A percentile compares a stretch with the other conserved stretches of the same genome.
Conservation (phyloP, 2,888 invertebrate species). For the Quadroppia sp. region DNA sequence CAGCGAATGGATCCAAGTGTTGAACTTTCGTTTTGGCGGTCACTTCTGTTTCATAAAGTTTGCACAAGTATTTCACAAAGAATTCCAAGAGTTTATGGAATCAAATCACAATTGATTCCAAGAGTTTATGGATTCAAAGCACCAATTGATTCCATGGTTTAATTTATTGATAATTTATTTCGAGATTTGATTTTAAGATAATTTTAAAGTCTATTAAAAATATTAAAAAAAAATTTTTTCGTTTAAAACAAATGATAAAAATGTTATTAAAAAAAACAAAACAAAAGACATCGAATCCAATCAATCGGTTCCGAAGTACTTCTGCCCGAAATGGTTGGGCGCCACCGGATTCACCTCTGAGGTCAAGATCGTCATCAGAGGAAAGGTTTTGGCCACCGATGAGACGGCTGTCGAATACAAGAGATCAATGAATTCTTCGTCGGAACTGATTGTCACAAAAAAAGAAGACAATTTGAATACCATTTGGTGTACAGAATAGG, state of each 20-base stretch:
- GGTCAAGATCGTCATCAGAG: constrained; percentile 86
- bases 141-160: too few species aligned
- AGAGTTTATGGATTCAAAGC: too few species aligned
- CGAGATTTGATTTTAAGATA: too few species aligned
- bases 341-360: constrained; percentile 91
- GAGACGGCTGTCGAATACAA: constrained; percentile 65
- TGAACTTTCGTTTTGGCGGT: constrained; percentile 18
- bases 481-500: constrained; percentile 84
- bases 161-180: too few species aligned
- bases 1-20: background rate
- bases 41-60: constrained; percentile 20
- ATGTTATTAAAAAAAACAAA: background rate
- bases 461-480: constrained; percentile 50
- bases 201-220: too few species aligned
- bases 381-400: constrained; percentile 76
- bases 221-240: too few species aligned
- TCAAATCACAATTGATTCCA: background rate
- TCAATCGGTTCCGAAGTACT: constrained; percentile 96
- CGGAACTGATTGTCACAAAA: background rate
- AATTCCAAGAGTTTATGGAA: background rate
- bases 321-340: constrained; percentile 96
- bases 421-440: background rate
- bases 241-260: too few species aligned
- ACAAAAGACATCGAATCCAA: too few species aligned
- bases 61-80: constrained; percentile 3